Percentiles rank a stretch among this genome's conserved stretches.
phyloP scores from a whole-genome alignment of 2,888 invertebrate genomes.

The Pristionchus arcanus region DNA sequence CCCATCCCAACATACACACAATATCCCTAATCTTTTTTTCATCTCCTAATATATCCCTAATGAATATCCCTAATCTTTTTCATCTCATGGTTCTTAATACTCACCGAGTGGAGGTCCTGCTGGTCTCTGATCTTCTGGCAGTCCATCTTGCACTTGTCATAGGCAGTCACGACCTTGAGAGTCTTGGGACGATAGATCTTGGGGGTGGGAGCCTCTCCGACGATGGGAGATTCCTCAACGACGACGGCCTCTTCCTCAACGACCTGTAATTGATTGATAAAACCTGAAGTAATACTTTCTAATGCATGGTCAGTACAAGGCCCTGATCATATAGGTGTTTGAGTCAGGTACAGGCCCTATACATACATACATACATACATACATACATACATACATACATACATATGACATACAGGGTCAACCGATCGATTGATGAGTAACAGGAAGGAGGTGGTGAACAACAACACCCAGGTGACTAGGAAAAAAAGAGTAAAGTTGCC shows the following conservation, averaged over 20 bases:
- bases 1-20: too few species aligned
- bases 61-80: background rate
- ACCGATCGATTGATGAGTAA: background rate
- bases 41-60: background rate
- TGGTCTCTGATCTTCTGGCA: conserved; percentile 54
- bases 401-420: too few species aligned
- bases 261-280: background rate
- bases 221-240: conserved; percentile 25
- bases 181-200: conserved; percentile 64
- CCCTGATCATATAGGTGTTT: too few species aligned
- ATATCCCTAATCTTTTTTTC: background rate
- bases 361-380: too few species aligned
- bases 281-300: too few species aligned
- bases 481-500: background rate
- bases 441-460: background rate
- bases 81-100: background rate
- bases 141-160: conserved; percentile 53
- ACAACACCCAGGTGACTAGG: too few species aligned
- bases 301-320: too few species aligned
- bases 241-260: conserved; percentile 25
- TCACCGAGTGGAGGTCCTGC: conserved; percentile 53
- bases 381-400: too few species aligned
- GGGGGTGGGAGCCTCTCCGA: conserved; percentile 54
- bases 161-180: conserved; percentile 60
- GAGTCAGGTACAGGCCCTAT: too few species aligned